Conservation (phyloP, 2,797 vertebrate species). For the Neoniphon sammara region DNA sequence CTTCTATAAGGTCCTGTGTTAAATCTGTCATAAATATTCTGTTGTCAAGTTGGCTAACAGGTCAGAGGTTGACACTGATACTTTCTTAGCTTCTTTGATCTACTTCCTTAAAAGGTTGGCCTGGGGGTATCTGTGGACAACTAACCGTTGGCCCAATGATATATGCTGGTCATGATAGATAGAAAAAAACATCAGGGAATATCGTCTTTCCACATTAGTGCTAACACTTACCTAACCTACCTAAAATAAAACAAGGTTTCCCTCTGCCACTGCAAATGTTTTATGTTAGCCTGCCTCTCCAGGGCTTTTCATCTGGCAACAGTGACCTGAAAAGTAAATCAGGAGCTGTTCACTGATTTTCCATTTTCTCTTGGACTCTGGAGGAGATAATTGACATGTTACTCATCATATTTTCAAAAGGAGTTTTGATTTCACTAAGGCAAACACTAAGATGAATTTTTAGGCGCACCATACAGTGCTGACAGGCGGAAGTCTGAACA, state of each 20-base stretch:
- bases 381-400: constrained; percentile 26
- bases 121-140: background rate
- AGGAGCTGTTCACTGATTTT: background rate
- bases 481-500: too few relatives aligned
- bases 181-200: background rate
- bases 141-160: constrained; percentile 1
- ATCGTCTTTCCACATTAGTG: background rate
- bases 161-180: constrained; percentile 25
- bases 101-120: background rate
- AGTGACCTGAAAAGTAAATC: constrained; percentile 21
- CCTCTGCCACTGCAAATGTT: constrained; percentile 32
- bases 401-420: constrained; percentile 28
- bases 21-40: constrained; percentile 22
- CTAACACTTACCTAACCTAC: constrained; percentile 18
- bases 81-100: constrained; percentile 38
- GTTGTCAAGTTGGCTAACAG: constrained; percentile 11
- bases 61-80: constrained; percentile 40
- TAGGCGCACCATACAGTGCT: background rate
- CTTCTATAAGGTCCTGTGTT: background rate
- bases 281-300: constrained; percentile 19
- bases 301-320: constrained; percentile 20
- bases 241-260: constrained; percentile 24
- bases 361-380: constrained; percentile 8
- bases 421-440: too few relatives aligned
- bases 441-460: too few relatives aligned